Evolutionary conservation across 2,113 vertebrate genomes (phyloP), one percentile per base, ranked within the genome.

Genomic region (Gallinago paraguaiae): DNA sequence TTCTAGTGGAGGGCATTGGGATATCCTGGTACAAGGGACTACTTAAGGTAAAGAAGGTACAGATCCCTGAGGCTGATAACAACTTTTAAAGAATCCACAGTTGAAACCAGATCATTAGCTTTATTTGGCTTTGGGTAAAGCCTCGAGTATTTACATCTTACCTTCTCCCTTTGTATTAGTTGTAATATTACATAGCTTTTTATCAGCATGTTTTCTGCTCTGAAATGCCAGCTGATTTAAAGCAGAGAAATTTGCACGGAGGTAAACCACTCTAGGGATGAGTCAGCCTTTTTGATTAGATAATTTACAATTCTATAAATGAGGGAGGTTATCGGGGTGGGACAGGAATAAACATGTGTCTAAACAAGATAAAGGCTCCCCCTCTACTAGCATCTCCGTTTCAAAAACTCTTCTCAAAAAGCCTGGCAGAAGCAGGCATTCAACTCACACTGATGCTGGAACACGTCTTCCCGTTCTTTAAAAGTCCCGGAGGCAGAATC

Each of bases 161-260:
- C 33, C 18, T 87, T 60, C 30, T 84, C 69, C 24, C 33, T 89
- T 71, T 75, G 33, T 59, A 57, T 81, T 68, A 68, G 16, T 82
- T 89, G 84, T 82, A 69, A 88, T 2, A 1, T 50, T 86, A 59
- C 22, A 27, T 22, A 60, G 57, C 30, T 95, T 88, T 92, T 92
- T 74, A 45, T 84, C 56, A 82, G 69, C 53, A 61, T 20, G 53
- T 91, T 12, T 70, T 92, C 72, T 88, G 43, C 54, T 88, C 91
- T 84, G 43, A 71, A 92, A 95, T 54, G 41, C 37, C 46, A 70
- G 43, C 39, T 92, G 94, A 53, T 64, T 89, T 91, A 78, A 45
- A 63, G 56, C 69, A 84, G 65, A 79, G 48, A 61, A 89, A 92
- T 82, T 77, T 91, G 43, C 86, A 94, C 86, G 76, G 68, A 93